Evolutionary conservation across 2,797 vertebrate genomes (phyloP).

Genomic region (Gymnoscopelus microlampas): DNA sequence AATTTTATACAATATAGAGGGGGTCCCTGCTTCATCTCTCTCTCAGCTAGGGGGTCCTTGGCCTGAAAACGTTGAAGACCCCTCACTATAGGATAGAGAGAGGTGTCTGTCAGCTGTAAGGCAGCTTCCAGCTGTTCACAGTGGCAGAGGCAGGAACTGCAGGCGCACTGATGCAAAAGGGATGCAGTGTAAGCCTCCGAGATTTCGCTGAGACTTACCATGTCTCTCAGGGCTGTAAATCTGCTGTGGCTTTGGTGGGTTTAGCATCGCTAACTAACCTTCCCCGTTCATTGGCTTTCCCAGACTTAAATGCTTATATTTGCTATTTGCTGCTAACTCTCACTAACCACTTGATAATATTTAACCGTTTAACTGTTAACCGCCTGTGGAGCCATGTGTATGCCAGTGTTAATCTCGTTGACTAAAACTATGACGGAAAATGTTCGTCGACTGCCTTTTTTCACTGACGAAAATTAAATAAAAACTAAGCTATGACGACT

Average conservation of each 20-base stretch:
- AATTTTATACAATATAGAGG: too few relatives aligned
- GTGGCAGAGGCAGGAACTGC: not conserved
- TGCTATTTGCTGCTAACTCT: constrained; percentile 46
- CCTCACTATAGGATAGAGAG: constrained; percentile 1
- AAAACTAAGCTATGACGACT: too few relatives aligned
- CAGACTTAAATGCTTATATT: constrained; percentile 53
- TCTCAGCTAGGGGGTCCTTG: too few relatives aligned
- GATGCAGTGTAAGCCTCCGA: constrained; percentile 29
- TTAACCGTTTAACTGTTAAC: constrained; percentile 49
- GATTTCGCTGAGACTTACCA: constrained; percentile 23
- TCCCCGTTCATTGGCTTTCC: constrained; percentile 48
- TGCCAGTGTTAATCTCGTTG: too few relatives aligned
- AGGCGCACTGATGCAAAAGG: constrained; percentile 23
- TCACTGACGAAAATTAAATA: too few relatives aligned
- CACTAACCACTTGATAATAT: constrained; percentile 52
- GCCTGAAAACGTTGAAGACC: too few relatives aligned
- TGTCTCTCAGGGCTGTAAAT: constrained; percentile 23
- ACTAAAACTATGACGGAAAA: too few relatives aligned
- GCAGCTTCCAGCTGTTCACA: constrained; percentile 1
- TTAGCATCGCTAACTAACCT: constrained; percentile 57
- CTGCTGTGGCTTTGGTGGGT: constrained; percentile 46
- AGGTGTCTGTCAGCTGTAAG: constrained; percentile 6
- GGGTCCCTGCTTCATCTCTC: too few relatives aligned
- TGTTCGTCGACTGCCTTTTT: too few relatives aligned
- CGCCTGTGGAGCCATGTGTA: constrained; percentile 22